Conservation (phyloP, 2,888 invertebrate genomes). For the Nymphalis c-album region DNA sequence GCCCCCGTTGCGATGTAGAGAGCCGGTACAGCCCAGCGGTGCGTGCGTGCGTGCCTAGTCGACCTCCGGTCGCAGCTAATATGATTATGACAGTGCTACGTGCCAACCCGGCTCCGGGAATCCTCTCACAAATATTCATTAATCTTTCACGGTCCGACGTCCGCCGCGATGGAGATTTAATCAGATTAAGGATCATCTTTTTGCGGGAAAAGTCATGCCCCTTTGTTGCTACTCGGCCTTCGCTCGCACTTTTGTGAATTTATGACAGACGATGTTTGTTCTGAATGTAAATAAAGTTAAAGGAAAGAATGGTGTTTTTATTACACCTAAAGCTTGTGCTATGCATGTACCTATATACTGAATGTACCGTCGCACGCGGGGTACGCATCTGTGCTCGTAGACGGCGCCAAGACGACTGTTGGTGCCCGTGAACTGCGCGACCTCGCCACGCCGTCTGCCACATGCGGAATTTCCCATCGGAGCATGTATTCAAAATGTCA, state of each 20-base stretch:
- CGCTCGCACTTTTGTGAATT: slow-evolving; percentile 78
- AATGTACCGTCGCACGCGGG: slow-evolving; percentile 24
- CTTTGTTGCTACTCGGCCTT: slow-evolving; percentile 77
- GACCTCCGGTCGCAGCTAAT: slow-evolving; percentile 76
- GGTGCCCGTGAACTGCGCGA: slow-evolving; percentile 44
- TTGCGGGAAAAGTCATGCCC: slow-evolving; percentile 79
- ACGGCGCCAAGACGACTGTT: slow-evolving; percentile 65
- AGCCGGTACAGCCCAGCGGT: slow-evolving; percentile 34
- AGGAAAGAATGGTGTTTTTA: slow-evolving; percentile 8
- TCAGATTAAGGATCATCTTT: slow-evolving; percentile 82
- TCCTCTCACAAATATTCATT: slow-evolving; percentile 82
- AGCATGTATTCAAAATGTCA: slow-evolving; percentile 42
- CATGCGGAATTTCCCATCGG: slow-evolving; percentile 51
- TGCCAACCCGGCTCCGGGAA: slow-evolving; percentile 78
- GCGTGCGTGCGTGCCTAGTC: slow-evolving; percentile 67
- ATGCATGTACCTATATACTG: slow-evolving; percentile 8
- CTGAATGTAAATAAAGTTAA: slow-evolving; percentile 72
- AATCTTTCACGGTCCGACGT: slow-evolving; percentile 82
- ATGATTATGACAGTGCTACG: slow-evolving; percentile 81
- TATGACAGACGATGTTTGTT: slow-evolving; percentile 74
- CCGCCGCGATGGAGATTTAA: slow-evolving; percentile 81
- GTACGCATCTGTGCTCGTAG: slow-evolving; percentile 44
- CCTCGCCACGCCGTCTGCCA: slow-evolving; percentile 71
- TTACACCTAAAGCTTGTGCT: slow-evolving; percentile 3
- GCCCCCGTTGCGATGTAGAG: slow-evolving; percentile 34